Conservation (phyloP, 2,888 invertebrate species). For the Erpobdella octoculata region DNA sequence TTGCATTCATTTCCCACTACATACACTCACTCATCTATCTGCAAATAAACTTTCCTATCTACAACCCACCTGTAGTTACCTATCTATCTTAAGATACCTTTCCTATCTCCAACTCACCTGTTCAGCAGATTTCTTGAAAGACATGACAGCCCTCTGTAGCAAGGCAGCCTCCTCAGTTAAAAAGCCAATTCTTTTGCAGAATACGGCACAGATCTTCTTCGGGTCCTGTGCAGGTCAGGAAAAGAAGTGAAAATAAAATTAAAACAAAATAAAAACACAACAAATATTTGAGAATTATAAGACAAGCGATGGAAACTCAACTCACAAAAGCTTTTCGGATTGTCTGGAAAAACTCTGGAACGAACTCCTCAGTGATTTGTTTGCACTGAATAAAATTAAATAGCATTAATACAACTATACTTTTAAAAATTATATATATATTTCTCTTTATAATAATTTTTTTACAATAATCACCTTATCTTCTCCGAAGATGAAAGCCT, state of each 20-base stretch:
- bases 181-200: constrained; percentile 7
- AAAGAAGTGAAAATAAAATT: neutral
- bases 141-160: no score
- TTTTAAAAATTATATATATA: neutral
- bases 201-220: constrained; percentile 31
- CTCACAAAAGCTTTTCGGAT: neutral
- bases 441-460: no score
- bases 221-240: constrained; percentile 30
- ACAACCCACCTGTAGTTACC: no score
- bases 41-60: no score
- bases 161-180: neutral
- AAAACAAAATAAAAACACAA: neutral
- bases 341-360: constrained; percentile 32
- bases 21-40: no score
- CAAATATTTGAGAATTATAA: neutral
- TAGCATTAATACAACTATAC: neutral
- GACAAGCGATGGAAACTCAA: neutral
- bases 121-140: no score
- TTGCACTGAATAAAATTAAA: constrained; percentile 33
- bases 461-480: neutral
- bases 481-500: neutral
- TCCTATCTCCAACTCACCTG: no score
- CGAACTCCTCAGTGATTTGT: constrained; percentile 29
- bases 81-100: no score
- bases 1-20: no score